Evolutionary conservation across 1,140 invertebrate species (phyloP), one percentile per base, ranked within the genome.

Genomic region (Chironomus striatipennis): DNA sequence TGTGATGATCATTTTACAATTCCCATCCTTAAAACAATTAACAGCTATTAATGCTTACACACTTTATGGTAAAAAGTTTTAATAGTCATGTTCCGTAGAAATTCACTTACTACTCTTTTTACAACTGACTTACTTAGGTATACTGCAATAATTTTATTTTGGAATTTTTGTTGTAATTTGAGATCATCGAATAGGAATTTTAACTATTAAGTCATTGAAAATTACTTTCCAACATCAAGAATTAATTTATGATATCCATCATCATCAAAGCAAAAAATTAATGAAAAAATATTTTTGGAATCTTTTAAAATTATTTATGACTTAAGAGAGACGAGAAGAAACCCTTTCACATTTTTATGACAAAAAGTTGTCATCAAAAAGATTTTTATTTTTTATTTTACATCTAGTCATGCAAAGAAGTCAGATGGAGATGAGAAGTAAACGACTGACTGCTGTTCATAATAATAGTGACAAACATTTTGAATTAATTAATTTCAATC

Each of bases 201-300:
- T 15, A 5, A 57, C n/a, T 57, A n/a, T 34, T 57, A 12, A 5
- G 12, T n/a, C 47, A n/a, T 15, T 57, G 8, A 57, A 12, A n/a
- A 57, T 34, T 34, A 34, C 24, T 34, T 34, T 34, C 24, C 24
- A 34, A 34, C 24, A 34, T 34, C 24, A 34, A n/a, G 47, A 12
- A 57, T n/a, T 57, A 57, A 57, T 57, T 57, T 57, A 57, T 57
- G 9, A 57, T 34, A 34, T 34, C 47, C 47, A 57, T 57, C 47
- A 57, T 57, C 47, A 57, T 57, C 47, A 57, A 57, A 57, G 47
- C n/a, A n/a, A n/a, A n/a, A n/a, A n/a, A n/a, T n/a, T n/a, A n/a
- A n/a, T n/a, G 24, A 1, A 5, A 34, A 34, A 34, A 34, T 34
- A 34, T 34, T 34, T 34, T 34, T 34, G 24, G 24, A 34, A 34